A percentile compares a stretch with the other conserved stretches of the same genome.
phyloP scores from a whole-genome alignment of 2,113 vertebrate species.

The Dicaeum eximium region DNA sequence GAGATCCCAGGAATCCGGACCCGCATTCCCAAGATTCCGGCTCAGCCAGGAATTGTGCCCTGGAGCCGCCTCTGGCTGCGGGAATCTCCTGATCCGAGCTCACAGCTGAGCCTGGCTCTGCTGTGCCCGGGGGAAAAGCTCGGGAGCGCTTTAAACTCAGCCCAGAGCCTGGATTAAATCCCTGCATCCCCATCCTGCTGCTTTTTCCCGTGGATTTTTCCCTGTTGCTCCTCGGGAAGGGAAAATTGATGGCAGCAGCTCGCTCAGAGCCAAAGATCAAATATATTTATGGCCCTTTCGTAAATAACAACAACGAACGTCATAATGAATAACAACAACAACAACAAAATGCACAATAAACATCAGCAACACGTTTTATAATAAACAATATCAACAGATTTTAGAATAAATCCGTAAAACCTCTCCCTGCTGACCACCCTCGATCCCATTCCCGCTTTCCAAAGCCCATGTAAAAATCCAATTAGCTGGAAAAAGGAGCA shows the following conservation, averaged over 20 bases:
- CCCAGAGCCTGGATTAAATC: not conserved
- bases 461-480: not conserved
- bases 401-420: accelerated
- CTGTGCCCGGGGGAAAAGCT: not conserved
- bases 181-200: not conserved
- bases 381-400: accelerated
- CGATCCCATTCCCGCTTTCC: not conserved
- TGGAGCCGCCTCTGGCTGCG: not conserved
- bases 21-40: accelerated
- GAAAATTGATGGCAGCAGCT: accelerated
- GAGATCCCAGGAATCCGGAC: not conserved
- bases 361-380: accelerated
- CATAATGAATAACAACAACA: not conserved
- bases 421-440: not conserved
- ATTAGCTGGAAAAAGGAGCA: not conserved
- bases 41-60: not conserved
- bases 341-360: too few species aligned
- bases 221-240: not conserved
- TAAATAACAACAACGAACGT: not conserved
- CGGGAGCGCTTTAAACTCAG: not conserved
- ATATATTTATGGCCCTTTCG: accelerated
- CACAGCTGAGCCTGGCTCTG: not conserved
- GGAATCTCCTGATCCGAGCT: not conserved
- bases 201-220: not conserved
- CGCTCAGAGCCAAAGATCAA: not conserved